phyloP scores from a whole-genome alignment of 1,140 invertebrate genomes.

The Homarus americanus region DNA sequence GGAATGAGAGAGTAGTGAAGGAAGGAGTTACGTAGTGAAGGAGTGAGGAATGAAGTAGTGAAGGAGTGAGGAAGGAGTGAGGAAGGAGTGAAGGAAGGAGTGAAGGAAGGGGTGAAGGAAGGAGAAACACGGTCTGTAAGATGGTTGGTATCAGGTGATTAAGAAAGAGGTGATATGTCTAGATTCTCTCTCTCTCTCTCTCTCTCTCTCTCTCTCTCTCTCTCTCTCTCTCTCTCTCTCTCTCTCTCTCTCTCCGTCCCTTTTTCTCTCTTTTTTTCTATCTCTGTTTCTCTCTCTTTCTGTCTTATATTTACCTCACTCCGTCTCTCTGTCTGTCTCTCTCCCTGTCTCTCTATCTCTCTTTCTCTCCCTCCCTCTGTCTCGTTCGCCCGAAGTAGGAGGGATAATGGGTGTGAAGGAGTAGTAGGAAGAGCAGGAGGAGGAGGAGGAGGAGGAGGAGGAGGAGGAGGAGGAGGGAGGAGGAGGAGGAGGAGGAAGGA shows the following conservation, averaged over 20 bases:
- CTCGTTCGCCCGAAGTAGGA: no score
- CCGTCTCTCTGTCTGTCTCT: not conserved
- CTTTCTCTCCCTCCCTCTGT: not conserved
- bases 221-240: not conserved
- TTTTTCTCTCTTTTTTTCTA: not conserved
- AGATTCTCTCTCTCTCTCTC: not conserved
- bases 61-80: not conserved
- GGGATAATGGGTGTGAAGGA: no score
- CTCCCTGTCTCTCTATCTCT: not conserved
- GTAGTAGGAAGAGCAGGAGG: no score
- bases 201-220: constrained; percentile 16
- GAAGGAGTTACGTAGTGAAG: no score
- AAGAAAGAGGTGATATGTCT: no score
- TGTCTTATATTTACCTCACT: not conserved
- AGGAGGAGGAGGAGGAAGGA: no score
- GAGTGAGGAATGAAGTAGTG: not conserved
- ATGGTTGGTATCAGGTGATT: no score
- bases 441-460: no score
- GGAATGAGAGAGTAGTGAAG: no score
- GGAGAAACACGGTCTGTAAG: not conserved
- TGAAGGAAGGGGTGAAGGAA: not conserved
- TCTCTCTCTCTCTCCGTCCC: not conserved
- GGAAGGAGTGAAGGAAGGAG: not conserved
- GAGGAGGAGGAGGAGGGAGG: no score
- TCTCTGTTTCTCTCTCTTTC: not conserved